Percentiles rank a stretch among this genome's conserved stretches.
Conservation (phyloP, 2,113 vertebrate species). For the Xiphophorus couchianus region DNA sequence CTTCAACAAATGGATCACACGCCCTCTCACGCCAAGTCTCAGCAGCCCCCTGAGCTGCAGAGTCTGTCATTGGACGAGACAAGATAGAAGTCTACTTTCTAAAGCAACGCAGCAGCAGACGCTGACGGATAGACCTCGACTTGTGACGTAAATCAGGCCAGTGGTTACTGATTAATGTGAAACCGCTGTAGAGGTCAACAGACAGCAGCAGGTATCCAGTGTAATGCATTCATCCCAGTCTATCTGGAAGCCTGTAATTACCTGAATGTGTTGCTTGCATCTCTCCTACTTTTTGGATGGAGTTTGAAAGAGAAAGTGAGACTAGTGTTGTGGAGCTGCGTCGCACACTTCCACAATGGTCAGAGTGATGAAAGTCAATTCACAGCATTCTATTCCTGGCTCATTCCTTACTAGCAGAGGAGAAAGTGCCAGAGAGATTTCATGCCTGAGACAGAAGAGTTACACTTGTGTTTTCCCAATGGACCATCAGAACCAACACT, state of each 20-base stretch:
- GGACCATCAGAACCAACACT: slow-evolving; percentile 63
- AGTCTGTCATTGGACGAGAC: slow-evolving; percentile 30
- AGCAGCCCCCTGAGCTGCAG: slow-evolving; percentile 39
- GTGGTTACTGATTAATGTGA: slow-evolving; percentile 38
- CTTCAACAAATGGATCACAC: slow-evolving; percentile 33
- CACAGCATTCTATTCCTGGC: slow-evolving; percentile 44
- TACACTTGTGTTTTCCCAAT: slow-evolving; percentile 59
- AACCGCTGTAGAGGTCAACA: slow-evolving; percentile 24
- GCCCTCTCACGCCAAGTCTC: slow-evolving; percentile 29
- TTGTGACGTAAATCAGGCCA: slow-evolving; percentile 56
- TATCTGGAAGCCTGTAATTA: slow-evolving; percentile 16
- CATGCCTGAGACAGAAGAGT: slow-evolving; percentile 71
- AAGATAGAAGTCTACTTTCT: slow-evolving; percentile 35
- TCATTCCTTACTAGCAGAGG: slow-evolving; percentile 49
- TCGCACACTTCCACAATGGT: slow-evolving; percentile 57
- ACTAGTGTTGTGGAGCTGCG: slow-evolving; percentile 26
- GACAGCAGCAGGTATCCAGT: slow-evolving; percentile 5
- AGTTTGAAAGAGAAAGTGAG: slow-evolving; percentile 38
- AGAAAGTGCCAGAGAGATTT: slow-evolving; percentile 70
- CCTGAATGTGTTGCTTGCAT: slow-evolving; percentile 25
- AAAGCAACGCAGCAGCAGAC: slow-evolving; percentile 34
- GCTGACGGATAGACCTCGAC: slow-evolving; percentile 47
- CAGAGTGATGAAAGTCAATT: slow-evolving; percentile 71
- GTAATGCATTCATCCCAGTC: not conserved
- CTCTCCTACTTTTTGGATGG: slow-evolving; percentile 41